Evolutionary conservation across 1,140 invertebrate species (phyloP).

Genomic region (Hyphantria cunea): DNA sequence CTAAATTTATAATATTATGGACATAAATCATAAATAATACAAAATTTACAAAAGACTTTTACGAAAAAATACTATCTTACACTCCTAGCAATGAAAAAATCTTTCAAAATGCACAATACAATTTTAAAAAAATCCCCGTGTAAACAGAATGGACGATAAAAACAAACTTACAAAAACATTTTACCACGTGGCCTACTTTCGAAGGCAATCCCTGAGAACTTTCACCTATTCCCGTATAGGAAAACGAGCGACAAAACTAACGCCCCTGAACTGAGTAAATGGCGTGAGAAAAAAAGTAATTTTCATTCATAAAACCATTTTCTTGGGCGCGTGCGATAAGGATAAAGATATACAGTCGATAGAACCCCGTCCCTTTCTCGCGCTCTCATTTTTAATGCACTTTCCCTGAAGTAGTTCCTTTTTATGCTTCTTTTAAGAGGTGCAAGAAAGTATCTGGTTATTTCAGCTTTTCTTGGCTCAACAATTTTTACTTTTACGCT

Average conservation of each 20-base stretch:
- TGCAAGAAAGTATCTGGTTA: conserved; percentile 51
- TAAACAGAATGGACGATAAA: no score
- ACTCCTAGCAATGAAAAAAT: no score
- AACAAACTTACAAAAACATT: conserved; percentile 21
- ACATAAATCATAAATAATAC: no score
- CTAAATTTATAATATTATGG: no score
- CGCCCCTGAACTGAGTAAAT: conserved; percentile 64
- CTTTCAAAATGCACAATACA: no score
- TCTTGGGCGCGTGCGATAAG: conserved; percentile 51
- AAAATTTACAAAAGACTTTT: no score
- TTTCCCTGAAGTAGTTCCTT: conserved; percentile 67
- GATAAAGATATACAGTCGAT: conserved; percentile 31
- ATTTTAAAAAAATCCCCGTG: no score
- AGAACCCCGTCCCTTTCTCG: conserved; percentile 43
- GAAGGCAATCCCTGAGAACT: conserved; percentile 49
- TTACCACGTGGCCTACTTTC: conserved; percentile 35
- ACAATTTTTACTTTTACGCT: conserved; percentile 47
- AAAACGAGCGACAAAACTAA: conserved; percentile 53
- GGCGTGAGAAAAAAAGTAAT: conserved; percentile 74
- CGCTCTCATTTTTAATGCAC: conserved; percentile 76
- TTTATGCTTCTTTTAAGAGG: conserved; percentile 63
- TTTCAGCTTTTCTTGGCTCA: conserved; percentile 41
- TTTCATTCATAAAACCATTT: conserved; percentile 77
- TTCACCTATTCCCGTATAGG: conserved; percentile 52
- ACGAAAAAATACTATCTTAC: no score